A percentile compares a stretch with the other conserved stretches of the same genome.
Conservation (phyloP, 1,140 invertebrate species). For the Liolophura sinensis region DNA sequence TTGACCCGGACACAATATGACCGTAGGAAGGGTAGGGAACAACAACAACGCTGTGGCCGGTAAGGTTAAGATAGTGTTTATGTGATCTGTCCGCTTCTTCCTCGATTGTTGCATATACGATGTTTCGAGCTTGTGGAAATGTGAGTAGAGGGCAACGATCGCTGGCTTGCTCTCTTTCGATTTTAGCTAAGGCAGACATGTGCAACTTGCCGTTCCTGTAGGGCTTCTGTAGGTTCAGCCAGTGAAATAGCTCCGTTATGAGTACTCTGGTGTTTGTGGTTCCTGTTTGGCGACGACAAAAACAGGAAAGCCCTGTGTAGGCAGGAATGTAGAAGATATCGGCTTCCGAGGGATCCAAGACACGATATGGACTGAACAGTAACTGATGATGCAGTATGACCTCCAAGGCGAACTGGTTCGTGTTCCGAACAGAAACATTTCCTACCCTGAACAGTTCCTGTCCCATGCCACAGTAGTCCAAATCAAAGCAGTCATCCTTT, state of each 20-base stretch:
- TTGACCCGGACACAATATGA: conserved; percentile 18
- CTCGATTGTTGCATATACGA: conserved; percentile 35
- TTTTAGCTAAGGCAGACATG: conserved; percentile 35
- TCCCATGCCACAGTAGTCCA: conserved; percentile 32
- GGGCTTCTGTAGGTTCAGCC: conserved; percentile 12
- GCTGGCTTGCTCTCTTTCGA: conserved; percentile 29
- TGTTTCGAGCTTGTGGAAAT: conserved; percentile 13
- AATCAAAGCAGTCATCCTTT: conserved; percentile 24
- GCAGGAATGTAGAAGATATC: conserved; percentile 44
- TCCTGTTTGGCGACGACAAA: conserved; percentile 9
- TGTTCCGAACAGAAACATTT: conserved; percentile 21
- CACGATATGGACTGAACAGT: conserved; percentile 30
- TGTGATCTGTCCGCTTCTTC: conserved; percentile 18
- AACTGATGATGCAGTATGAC: conserved; percentile 41
- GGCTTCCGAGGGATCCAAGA: conserved; percentile 28
- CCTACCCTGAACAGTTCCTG: conserved; percentile 16
- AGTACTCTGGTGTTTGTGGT: conserved; percentile 1
- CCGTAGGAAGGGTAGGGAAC: conserved; percentile 44
- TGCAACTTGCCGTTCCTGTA: conserved; percentile 32
- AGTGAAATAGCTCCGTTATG: conserved; percentile 15
- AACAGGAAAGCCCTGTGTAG: conserved; percentile 31
- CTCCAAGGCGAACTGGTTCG: conserved; percentile 41
- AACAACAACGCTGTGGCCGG: conserved; percentile 15
- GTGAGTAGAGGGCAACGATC: conserved; percentile 24
- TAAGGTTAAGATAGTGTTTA: background rate